phyloP scores from a whole-genome alignment of 92 coral and sea anemone species.

The Ricordea florida region DNA sequence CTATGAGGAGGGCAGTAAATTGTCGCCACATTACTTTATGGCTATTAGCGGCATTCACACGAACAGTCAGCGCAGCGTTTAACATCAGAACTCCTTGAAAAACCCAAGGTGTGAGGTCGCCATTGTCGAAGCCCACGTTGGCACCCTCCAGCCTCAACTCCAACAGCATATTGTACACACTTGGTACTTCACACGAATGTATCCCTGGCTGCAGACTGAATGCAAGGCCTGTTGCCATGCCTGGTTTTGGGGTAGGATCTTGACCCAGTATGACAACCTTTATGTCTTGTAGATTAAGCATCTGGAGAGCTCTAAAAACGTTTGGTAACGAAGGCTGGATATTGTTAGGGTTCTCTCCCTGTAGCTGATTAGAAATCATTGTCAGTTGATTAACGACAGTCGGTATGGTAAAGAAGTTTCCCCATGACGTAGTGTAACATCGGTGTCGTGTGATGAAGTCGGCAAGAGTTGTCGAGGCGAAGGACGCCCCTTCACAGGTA shows the following conservation, averaged over 20 bases:
- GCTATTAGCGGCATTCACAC: not conserved
- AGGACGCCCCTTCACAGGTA: no score
- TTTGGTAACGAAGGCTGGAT: no score
- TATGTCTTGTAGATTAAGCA: no score
- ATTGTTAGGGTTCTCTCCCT: no score
- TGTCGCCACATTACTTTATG: not conserved
- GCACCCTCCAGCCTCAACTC: slow-evolving; percentile 2
- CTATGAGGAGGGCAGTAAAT: not conserved
- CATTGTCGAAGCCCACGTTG: not conserved
- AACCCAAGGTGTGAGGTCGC: slow-evolving; percentile 1
- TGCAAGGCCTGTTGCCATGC: slow-evolving; percentile 5
- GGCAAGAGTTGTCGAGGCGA: no score
- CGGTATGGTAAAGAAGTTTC: no score
- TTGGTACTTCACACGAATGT: not conserved
- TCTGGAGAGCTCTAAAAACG: no score
- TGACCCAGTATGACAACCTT: slow-evolving; percentile 1
- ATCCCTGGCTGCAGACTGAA: not conserved
- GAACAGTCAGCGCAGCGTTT: slow-evolving; percentile 5
- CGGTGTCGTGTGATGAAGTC: no score
- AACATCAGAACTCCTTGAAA: slow-evolving; percentile 3
- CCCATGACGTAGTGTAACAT: no score
- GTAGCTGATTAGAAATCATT: no score
- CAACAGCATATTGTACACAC: slow-evolving; percentile 11
- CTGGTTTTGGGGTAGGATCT: slow-evolving; percentile 1
- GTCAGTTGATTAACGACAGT: no score